These are phyloP conservation scores for Podotricha telesiphe DNA, from an alignment of 2,888 invertebrate genomes.

Conservation along the genomic window DNA sequence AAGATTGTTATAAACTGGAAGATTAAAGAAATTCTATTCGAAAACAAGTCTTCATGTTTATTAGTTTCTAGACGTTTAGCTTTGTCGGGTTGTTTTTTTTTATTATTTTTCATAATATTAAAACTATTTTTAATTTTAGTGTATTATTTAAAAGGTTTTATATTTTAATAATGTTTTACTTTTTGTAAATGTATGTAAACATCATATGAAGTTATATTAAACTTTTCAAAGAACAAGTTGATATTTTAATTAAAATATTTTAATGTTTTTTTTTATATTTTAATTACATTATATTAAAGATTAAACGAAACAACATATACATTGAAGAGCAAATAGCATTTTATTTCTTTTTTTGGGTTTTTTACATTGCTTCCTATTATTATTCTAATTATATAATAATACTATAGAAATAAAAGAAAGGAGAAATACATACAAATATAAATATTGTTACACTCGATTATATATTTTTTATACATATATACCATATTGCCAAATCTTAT, in stretches of 20 bases:
- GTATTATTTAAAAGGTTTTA: too few relatives aligned
- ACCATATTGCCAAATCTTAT: constrained; percentile 48
- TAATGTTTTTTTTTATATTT: neutral
- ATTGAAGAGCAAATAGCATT: constrained; percentile 26
- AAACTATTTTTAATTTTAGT: too few relatives aligned
- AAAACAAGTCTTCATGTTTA: too few relatives aligned
- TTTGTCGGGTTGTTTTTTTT: too few relatives aligned
- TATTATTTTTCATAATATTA: too few relatives aligned
- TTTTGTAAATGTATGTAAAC: too few relatives aligned
- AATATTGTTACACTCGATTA: constrained; percentile 48
- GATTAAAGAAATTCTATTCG: too few relatives aligned
- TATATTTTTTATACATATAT: constrained; percentile 50
- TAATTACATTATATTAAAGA: neutral
- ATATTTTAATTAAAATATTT: neutral
- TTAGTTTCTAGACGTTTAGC: too few relatives aligned
- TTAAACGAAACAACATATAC: constrained; percentile 12
- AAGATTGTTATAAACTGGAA: too few relatives aligned
- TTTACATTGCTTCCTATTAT: constrained; percentile 59
- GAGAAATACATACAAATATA: constrained; percentile 48
- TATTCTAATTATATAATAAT: constrained; percentile 61
- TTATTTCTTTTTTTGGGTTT: constrained; percentile 51
- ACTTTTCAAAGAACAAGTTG: neutral
- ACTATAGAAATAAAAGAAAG: constrained; percentile 50
- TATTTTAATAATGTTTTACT: too few relatives aligned
- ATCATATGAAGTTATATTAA: too few relatives aligned